phyloP scores from a whole-genome alignment of 1,140 invertebrate species.

The Zaprionus ghesquierei region DNA sequence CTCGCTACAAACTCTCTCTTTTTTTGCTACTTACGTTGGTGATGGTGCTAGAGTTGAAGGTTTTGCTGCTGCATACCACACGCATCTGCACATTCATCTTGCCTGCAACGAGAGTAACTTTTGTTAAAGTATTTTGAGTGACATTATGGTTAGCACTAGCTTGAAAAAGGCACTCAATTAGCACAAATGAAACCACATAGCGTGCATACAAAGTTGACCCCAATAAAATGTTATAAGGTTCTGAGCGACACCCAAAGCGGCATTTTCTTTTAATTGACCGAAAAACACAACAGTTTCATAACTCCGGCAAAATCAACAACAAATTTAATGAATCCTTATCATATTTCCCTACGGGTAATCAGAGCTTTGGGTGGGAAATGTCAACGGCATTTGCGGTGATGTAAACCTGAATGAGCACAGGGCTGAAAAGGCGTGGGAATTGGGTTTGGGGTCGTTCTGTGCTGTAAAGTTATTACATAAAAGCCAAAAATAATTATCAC shows the following conservation, averaged over 20 bases:
- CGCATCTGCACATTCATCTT: slow-evolving; percentile 75
- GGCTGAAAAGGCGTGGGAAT: slow-evolving; percentile 5
- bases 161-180: slow-evolving; percentile 53
- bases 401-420: neutral
- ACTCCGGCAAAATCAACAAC: slow-evolving; percentile 9
- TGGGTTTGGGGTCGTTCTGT: slow-evolving; percentile 5
- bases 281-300: slow-evolving; percentile 34
- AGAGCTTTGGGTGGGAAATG: slow-evolving; percentile 34
- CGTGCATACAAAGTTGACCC: slow-evolving; percentile 57
- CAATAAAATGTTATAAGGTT: slow-evolving; percentile 65
- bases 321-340: slow-evolving; percentile 66
- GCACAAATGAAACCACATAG: slow-evolving; percentile 48
- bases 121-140: slow-evolving; percentile 1
- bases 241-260: slow-evolving; percentile 25
- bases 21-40: slow-evolving; percentile 60
- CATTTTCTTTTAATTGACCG: slow-evolving; percentile 68
- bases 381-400: neutral
- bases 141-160: slow-evolving; percentile 41
- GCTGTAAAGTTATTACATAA: slow-evolving; percentile 76
- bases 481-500: slow-evolving; percentile 81
- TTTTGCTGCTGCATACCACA: slow-evolving; percentile 69
- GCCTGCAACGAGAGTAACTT: slow-evolving; percentile 55
- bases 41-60: slow-evolving; percentile 45
- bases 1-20: neutral
- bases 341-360: slow-evolving; percentile 42